Evolutionary conservation across 2,888 invertebrate genomes (phyloP).

Genomic region (Autographa gamma): DNA sequence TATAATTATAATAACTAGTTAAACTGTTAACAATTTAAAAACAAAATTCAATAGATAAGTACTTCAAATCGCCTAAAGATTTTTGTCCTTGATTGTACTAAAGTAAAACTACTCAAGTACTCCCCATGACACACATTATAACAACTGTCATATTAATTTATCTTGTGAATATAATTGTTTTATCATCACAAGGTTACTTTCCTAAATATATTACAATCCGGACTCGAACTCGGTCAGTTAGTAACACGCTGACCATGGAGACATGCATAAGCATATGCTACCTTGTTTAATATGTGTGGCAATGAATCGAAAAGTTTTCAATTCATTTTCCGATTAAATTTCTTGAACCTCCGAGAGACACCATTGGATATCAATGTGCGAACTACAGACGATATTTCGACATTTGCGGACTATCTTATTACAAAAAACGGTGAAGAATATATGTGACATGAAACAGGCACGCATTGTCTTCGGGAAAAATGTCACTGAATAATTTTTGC

Average conservation of each 20-base stretch:
- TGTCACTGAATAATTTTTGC: too few species aligned
- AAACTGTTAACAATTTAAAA: too few species aligned
- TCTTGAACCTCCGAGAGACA: too few species aligned
- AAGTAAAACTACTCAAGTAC: neutral
- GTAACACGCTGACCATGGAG: conserved; percentile 10
- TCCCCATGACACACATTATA: neutral
- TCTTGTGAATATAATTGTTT: neutral
- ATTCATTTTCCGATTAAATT: neutral
- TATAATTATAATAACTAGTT: too few species aligned
- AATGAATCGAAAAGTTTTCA: neutral
- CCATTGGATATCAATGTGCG: too few species aligned
- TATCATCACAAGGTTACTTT: neutral
- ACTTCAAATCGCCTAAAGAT: too few species aligned
- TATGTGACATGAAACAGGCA: too few species aligned
- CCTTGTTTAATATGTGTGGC: conserved; percentile 12
- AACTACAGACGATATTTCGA: too few species aligned
- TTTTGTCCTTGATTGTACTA: neutral
- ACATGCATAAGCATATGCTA: neutral
- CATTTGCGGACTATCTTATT: too few species aligned
- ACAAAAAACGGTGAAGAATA: too few species aligned
- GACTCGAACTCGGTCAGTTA: neutral
- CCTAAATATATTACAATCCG: neutral
- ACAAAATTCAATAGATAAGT: too few species aligned
- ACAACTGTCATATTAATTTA: neutral
- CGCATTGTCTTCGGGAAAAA: too few species aligned